Conservation (phyloP, 2,797 vertebrate genomes). For the Alauda arvensis region DNA sequence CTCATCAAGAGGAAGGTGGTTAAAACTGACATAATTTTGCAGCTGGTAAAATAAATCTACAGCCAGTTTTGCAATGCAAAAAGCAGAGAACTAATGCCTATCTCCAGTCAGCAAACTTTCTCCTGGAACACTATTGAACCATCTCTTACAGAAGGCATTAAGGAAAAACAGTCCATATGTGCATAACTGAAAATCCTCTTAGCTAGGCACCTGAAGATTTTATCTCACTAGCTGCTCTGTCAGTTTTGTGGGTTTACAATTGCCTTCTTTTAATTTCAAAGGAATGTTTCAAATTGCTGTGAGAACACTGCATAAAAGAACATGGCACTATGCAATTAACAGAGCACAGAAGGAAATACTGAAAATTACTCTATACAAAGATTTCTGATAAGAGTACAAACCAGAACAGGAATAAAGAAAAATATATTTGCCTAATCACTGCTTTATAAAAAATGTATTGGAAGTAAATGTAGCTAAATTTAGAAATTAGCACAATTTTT, state of each 20-base stretch:
- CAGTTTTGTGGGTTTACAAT: neutral
- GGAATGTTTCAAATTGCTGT: neutral
- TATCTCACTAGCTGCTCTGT: neutral
- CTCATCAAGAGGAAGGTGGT: neutral
- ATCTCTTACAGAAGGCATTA: neutral
- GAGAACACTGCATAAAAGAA: neutral
- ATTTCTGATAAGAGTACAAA: neutral
- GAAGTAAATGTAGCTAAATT: neutral
- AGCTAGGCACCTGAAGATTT: neutral
- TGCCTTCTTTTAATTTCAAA: conserved; percentile 7
- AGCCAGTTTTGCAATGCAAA: neutral
- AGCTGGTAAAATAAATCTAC: neutral
- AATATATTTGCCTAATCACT: neutral
- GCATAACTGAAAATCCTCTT: neutral
- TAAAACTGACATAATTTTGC: neutral
- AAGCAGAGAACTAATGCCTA: neutral
- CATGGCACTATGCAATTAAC: neutral
- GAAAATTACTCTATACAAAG: neutral
- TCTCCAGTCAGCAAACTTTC: neutral
- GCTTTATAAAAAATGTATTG: neutral
- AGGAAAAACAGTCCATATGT: neutral
- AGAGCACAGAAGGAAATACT: neutral
- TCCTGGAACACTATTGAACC: neutral
- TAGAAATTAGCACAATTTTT: neutral
- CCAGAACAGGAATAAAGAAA: neutral